Evolutionary conservation across 1,140 invertebrate species (phyloP), one percentile per base, ranked within the genome.

Genomic region (Chrysomallon squamiferum): DNA sequence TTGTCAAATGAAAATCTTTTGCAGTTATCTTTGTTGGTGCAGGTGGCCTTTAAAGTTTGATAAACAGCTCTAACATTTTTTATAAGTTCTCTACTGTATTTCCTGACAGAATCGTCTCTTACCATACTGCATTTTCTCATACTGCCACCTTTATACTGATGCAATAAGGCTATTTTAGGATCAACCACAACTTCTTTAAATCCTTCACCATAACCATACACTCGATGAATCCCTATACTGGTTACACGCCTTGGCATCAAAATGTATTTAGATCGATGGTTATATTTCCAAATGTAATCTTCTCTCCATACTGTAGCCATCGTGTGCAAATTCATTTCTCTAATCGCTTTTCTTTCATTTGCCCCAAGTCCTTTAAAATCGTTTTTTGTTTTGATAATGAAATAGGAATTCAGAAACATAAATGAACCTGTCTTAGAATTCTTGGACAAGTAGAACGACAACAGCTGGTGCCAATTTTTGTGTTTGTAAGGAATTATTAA

Each of bases 101-200:
- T 47, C 9, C 45, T n/a, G 5, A 47, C 25, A 47, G 9, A 15
- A 5, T 6, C 45, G 45, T 47, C 45, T 38, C 33, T 30, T 20
- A 33, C 47, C 7, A 38, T 54, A 58, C 65, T 65, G n/a, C n/a
- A n/a, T 9, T 29, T 52, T 1, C 68, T 65, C 20, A 65, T 62
- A 49, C 62, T 38, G 65, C 71, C 70, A 90, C 92, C 90, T 43
- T 95, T 84, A 79, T 96, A 96, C 78, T 97, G 95, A 78, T 97
- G 94, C 32, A 97, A 85, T 58, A 95, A 92, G 1, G 91, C 94
- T 1, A 92, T 88, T 57, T 93, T 91, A 1, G 92, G 88, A 1
- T 93, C 91, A 1, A 96, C 92, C 73, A 95, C 94, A n/a, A 60
- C n/a, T 60, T 20, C 33, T 47, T 47, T 47, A 22, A 47, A 47